Evolutionary conservation across 2,888 invertebrate genomes (phyloP).

Genomic region (Sphecodes monilicornis): DNA sequence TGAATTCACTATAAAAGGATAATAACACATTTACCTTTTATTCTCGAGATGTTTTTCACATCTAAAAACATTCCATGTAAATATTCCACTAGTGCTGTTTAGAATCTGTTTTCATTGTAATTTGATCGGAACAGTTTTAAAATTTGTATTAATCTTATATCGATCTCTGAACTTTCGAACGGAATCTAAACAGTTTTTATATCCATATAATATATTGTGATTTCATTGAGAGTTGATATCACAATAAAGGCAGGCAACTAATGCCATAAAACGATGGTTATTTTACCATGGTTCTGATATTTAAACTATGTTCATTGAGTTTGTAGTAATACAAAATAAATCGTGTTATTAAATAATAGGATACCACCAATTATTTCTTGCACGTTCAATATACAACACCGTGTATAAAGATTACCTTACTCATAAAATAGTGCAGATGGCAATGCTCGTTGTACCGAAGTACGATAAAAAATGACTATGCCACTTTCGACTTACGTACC

Average conservation of each 20-base stretch:
- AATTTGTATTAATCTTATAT: not conserved
- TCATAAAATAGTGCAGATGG: not conserved
- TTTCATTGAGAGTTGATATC: constrained; percentile 9
- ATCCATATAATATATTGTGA: not conserved
- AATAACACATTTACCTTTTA: not conserved
- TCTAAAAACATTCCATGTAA: constrained; percentile 50
- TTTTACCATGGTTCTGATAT: not conserved
- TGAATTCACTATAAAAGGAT: not conserved
- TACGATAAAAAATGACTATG: constrained; percentile 13
- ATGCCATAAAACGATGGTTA: not conserved
- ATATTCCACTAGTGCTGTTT: constrained; percentile 13
- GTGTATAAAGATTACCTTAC: not conserved
- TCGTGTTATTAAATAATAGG: constrained; percentile 17
- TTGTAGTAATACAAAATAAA: constrained; percentile 45
- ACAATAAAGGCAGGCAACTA: not conserved
- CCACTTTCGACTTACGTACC: constrained; percentile 7
- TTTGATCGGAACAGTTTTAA: not conserved
- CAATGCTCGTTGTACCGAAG: not conserved
- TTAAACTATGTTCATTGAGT: constrained; percentile 8
- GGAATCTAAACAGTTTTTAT: constrained; percentile 7
- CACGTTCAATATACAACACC: not conserved
- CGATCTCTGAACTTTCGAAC: not conserved
- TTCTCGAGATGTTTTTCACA: constrained; percentile 3
- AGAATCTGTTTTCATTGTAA: constrained; percentile 5
- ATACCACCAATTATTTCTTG: not conserved